Evolutionary conservation across 2,797 vertebrate species (phyloP).

Genomic region (Microcaecilia unicolor): DNA sequence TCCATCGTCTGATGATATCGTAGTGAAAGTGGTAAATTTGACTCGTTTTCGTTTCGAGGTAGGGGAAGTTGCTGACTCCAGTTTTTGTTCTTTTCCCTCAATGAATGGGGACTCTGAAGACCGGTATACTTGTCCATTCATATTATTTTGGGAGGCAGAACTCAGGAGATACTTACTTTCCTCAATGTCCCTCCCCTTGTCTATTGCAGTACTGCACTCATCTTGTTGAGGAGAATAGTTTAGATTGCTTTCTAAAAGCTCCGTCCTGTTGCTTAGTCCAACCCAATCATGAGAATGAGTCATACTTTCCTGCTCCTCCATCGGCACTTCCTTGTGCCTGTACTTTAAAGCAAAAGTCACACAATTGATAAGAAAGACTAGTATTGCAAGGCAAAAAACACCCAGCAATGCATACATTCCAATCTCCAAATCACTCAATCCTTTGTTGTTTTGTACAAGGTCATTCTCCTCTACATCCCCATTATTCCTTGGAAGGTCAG

Average conservation of each 20-base stretch:
- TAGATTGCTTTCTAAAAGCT: constrained; percentile 71
- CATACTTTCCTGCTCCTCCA: constrained; percentile 69
- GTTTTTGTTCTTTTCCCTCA: constrained; percentile 36
- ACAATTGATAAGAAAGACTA: constrained; percentile 89
- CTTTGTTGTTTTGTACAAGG: constrained; percentile 46
- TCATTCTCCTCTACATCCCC: constrained; percentile 49
- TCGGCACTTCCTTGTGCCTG: constrained; percentile 71
- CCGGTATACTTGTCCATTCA: constrained; percentile 54
- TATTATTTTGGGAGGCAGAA: constrained; percentile 38
- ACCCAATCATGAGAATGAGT: constrained; percentile 89
- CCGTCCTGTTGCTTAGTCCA: constrained; percentile 77
- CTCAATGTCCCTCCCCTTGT: constrained; percentile 63
- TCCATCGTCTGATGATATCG: constrained; percentile 58
- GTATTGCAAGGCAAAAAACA: constrained; percentile 87
- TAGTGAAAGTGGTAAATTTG: constrained; percentile 86
- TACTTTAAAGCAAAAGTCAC: constrained; percentile 76
- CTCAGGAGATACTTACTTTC: constrained; percentile 64
- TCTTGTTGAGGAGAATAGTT: constrained; percentile 66
- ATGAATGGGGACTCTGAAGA: constrained; percentile 33
- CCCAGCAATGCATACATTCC: constrained; percentile 89
- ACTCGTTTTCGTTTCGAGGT: constrained; percentile 91
- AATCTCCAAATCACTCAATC: constrained; percentile 84
- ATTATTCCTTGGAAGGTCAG: constrained; percentile 45
- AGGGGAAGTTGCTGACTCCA: constrained; percentile 73
- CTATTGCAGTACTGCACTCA: constrained; percentile 69